Conservation (phyloP, 2,113 vertebrate genomes). For the Promerops cafer region DNA sequence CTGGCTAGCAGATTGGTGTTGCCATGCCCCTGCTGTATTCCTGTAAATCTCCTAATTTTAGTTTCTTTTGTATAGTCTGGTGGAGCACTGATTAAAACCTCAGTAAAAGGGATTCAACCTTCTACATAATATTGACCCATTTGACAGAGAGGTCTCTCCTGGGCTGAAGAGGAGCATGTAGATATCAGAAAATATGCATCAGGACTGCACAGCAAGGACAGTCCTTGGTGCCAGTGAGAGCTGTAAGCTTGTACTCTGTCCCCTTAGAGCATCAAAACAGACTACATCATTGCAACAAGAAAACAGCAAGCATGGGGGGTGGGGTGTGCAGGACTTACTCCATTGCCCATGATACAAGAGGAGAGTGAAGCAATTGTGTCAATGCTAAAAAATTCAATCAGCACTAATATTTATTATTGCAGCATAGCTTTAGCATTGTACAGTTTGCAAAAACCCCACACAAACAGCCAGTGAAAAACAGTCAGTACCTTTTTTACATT, state of each 20-base stretch:
- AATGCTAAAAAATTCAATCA: neutral
- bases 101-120: neutral
- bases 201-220: neutral
- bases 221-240: neutral
- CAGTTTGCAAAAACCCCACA: neutral
- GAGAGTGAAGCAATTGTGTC: neutral
- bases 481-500: neutral
- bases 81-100: neutral
- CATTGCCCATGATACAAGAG: neutral
- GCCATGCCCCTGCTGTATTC: neutral
- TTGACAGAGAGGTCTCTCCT: neutral
- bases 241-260: neutral
- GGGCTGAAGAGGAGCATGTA: neutral
- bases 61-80: neutral
- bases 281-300: neutral
- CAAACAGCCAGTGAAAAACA: neutral
- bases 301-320: accelerated
- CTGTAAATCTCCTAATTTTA: neutral
- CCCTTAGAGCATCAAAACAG: neutral
- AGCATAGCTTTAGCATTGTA: neutral
- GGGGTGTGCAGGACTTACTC: neutral
- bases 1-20: neutral
- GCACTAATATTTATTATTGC: neutral
- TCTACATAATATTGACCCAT: neutral
- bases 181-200: neutral